phyloP scores from a whole-genome alignment of 2,797 vertebrate species.

The Chrysocyon brachyurus region DNA sequence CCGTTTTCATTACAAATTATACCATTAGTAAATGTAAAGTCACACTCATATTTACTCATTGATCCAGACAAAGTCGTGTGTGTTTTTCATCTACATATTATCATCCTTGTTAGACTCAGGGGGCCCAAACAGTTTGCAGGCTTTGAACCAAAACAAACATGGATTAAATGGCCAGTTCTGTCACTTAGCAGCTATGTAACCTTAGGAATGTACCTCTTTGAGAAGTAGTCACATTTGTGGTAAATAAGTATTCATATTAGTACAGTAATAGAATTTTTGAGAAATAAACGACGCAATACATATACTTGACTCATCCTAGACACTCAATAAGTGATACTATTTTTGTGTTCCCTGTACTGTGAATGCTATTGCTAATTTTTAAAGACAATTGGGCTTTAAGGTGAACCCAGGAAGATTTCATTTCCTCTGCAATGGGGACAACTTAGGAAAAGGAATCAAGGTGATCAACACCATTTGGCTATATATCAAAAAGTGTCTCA shows the following conservation, averaged over 20 bases:
- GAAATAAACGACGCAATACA: neutral
- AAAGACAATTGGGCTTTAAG: neutral
- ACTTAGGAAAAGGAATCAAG: neutral
- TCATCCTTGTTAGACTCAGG: neutral
- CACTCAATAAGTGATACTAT: neutral
- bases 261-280: neutral
- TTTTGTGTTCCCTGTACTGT: neutral
- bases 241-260: neutral
- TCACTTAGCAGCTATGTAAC: neutral
- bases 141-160: slow-evolving; percentile 1
- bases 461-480: neutral
- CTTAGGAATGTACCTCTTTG: neutral
- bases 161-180: neutral
- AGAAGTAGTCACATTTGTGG: neutral
- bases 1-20: neutral
- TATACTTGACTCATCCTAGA: neutral
- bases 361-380: neutral
- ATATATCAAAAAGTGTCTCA: neutral
- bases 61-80: neutral
- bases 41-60: neutral
- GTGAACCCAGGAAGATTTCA: neutral
- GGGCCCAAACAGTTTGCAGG: neutral
- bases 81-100: neutral
- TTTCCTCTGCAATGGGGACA: neutral
- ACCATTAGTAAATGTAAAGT: neutral